Conservation (phyloP, 1,140 invertebrate genomes). For the Aphis craccivora region DNA sequence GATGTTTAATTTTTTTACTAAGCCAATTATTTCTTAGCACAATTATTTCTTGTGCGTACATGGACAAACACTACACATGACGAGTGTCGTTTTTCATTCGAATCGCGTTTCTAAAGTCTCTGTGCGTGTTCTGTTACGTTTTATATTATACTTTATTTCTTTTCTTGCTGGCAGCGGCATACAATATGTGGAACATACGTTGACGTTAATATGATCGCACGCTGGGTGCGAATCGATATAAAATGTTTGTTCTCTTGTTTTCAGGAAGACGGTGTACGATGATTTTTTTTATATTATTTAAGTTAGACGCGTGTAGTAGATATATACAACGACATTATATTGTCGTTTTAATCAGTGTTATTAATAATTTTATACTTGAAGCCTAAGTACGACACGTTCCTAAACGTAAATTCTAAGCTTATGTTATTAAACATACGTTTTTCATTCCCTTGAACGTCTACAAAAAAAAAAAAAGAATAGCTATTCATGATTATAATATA, state of each 20-base stretch:
- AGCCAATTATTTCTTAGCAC: background rate
- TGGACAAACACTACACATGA: background rate
- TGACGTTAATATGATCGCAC: too few relatives aligned
- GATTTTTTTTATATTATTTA: background rate
- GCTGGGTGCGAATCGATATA: background rate
- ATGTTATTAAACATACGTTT: background rate
- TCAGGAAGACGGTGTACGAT: background rate
- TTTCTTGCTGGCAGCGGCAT: background rate
- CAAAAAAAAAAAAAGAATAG: background rate
- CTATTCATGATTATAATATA: background rate
- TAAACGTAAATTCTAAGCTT: background rate
- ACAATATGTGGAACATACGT: background rate
- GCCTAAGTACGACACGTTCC: too few relatives aligned
- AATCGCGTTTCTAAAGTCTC: constrained; percentile 14
- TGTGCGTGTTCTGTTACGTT: background rate
- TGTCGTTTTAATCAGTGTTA: too few relatives aligned
- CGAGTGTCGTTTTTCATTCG: constrained; percentile 20
- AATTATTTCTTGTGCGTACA: too few relatives aligned
- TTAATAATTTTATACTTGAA: too few relatives aligned
- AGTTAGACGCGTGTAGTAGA: too few relatives aligned
- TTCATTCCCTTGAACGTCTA: background rate
- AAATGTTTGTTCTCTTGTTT: background rate
- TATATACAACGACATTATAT: too few relatives aligned
- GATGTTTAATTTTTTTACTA: background rate
- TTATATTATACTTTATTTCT: constrained; percentile 2